Evolutionary conservation across 2,888 invertebrate species (phyloP).

Genomic region (Choristoneura rosaceana): DNA sequence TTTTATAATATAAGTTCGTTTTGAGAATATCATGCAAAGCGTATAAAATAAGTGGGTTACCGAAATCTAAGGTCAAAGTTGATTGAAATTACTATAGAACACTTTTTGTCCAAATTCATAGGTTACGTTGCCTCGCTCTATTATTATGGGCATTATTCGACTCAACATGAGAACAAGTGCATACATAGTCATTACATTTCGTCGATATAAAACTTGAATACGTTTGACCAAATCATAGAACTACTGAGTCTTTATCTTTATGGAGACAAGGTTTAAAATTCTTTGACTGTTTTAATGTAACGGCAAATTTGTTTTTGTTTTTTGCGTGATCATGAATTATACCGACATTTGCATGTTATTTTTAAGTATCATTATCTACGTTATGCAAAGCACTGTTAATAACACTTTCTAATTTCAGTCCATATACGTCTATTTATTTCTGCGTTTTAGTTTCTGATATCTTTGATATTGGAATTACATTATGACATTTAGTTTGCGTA

Average conservation of each 20-base stretch:
- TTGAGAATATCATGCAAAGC: background rate
- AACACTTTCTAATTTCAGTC: constrained; percentile 63
- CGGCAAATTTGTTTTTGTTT: constrained; percentile 47
- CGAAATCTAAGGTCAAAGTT: constrained; percentile 37
- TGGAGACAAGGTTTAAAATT: constrained; percentile 38
- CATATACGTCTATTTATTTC: background rate
- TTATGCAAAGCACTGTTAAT: constrained; percentile 60
- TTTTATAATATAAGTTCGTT: background rate
- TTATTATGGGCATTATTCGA: constrained; percentile 62
- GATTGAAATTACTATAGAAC: constrained; percentile 16
- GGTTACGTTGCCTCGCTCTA: constrained; percentile 28
- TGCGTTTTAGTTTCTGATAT: constrained; percentile 42
- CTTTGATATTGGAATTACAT: constrained; percentile 15
- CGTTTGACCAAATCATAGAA: constrained; percentile 49
- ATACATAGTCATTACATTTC: constrained; percentile 67
- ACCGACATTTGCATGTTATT: constrained; percentile 68
- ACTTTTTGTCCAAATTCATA: constrained; percentile 27
- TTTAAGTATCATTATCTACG: constrained; percentile 61
- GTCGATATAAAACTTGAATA: constrained; percentile 57
- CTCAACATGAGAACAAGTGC: constrained; percentile 64
- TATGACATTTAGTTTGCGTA: background rate
- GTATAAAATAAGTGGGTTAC: constrained; percentile 1
- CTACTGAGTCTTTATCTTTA: constrained; percentile 44
- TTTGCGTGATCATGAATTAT: constrained; percentile 60
- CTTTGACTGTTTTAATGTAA: constrained; percentile 35